Conservation (phyloP, 2,888 invertebrate genomes). For the Erebia palarica region DNA sequence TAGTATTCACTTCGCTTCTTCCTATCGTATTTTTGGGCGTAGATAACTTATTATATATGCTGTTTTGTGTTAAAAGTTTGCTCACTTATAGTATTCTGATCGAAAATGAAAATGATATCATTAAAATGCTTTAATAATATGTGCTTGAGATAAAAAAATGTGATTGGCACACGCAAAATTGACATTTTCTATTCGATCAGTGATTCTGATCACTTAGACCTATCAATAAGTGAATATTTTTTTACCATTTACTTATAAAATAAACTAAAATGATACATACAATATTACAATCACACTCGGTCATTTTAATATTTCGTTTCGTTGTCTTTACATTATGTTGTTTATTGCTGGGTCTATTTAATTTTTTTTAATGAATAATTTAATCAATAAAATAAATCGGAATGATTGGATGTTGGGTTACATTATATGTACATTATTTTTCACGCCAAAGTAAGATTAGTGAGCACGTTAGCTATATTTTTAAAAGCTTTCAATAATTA, state of each 20-base stretch:
- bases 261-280: too few species aligned
- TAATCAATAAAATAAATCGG: slow-evolving; percentile 4
- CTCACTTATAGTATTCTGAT: slow-evolving; percentile 15
- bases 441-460: slow-evolving; percentile 80
- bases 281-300: not conserved
- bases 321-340: not conserved
- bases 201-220: slow-evolving; percentile 7
- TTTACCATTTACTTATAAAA: not conserved
- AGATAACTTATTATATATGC: not conserved
- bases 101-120: slow-evolving; percentile 2
- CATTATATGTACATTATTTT: slow-evolving; percentile 37
- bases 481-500: slow-evolving; percentile 27
- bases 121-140: not conserved
- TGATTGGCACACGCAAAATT: not conserved
- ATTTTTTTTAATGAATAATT: slow-evolving; percentile 17
- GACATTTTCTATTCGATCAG: slow-evolving; percentile 19
- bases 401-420: slow-evolving; percentile 6
- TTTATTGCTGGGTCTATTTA: slow-evolving; percentile 28
- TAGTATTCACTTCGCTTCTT: not conserved
- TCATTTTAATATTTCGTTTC: not conserved
- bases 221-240: slow-evolving; percentile 17
- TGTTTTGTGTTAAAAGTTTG: slow-evolving; percentile 34
- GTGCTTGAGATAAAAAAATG: not conserved
- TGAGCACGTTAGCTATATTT: slow-evolving; percentile 55
- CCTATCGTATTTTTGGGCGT: slow-evolving; percentile 3